A percentile compares a stretch with the other conserved stretches of the same genome.
Conservation (phyloP, 2,113 vertebrate genomes). For the Bucco capensis region DNA sequence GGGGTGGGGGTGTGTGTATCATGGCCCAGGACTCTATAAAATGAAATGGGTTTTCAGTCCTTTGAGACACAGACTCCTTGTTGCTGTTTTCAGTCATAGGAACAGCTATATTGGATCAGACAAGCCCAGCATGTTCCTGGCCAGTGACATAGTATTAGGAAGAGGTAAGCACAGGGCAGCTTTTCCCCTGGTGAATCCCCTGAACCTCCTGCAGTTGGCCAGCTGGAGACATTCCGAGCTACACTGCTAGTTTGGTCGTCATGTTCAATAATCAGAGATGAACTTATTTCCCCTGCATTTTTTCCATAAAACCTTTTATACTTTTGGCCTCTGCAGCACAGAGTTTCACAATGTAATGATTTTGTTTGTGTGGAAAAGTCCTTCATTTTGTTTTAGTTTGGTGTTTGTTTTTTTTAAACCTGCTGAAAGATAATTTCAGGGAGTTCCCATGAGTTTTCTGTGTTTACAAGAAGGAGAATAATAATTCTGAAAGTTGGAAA, state of each 20-base stretch:
- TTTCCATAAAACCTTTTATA: constrained; percentile 15
- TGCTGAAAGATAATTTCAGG: background rate
- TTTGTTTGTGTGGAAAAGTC: constrained; percentile 48
- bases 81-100: background rate
- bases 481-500: background rate
- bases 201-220: background rate
- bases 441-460: background rate
- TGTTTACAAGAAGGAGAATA: background rate
- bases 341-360: constrained; percentile 51
- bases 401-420: background rate
- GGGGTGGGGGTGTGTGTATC: background rate
- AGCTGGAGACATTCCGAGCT: background rate
- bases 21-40: background rate
- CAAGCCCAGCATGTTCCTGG: background rate
- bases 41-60: background rate
- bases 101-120: background rate
- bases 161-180: background rate
- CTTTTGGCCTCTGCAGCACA: background rate
- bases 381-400: background rate
- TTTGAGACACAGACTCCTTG: background rate
- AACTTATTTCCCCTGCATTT: constrained; percentile 3
- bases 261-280: background rate
- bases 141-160: background rate
- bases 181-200: background rate
- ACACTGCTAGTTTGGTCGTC: background rate